A percentile compares a stretch with the other conserved stretches of the same genome.
These are phyloP conservation scores for Thecocarcelia acutangulata DNA, from an alignment of 2,888 invertebrate genomes.

Conservation along the genomic window DNA sequence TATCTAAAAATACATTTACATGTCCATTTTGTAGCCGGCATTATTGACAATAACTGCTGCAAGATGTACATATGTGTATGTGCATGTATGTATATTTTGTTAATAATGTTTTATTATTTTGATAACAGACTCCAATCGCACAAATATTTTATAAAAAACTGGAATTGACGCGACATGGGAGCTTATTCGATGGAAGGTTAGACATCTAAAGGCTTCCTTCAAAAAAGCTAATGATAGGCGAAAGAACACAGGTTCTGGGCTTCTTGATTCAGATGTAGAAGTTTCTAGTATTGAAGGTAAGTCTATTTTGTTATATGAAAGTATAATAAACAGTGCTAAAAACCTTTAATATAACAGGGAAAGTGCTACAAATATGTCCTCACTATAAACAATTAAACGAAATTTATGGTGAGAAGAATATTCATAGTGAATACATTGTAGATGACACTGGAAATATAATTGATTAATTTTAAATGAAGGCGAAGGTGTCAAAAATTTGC, in stretches of 20 bases:
- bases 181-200: constrained; percentile 49
- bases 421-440: background rate
- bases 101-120: no score
- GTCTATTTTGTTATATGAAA: no score
- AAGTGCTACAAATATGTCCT: constrained; percentile 49
- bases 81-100: no score
- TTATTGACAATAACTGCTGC: no score
- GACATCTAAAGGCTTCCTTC: constrained; percentile 23
- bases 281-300: constrained; percentile 34
- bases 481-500: no score
- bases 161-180: constrained; percentile 16
- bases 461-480: no score
- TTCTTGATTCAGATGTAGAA: constrained; percentile 24
- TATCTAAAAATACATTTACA: no score
- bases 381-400: constrained; percentile 29
- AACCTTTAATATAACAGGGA: background rate
- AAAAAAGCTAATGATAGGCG: constrained; percentile 53
- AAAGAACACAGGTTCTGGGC: constrained; percentile 24
- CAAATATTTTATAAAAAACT: constrained; percentile 12
- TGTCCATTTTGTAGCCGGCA: no score
- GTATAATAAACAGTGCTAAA: background rate
- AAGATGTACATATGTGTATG: no score
- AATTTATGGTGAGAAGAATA: constrained; percentile 30
- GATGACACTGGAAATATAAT: background rate
- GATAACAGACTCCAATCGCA: constrained; percentile 1